Evolutionary conservation across 2,797 vertebrate species (phyloP).

Genomic region (Coranthus polyacanthus): DNA sequence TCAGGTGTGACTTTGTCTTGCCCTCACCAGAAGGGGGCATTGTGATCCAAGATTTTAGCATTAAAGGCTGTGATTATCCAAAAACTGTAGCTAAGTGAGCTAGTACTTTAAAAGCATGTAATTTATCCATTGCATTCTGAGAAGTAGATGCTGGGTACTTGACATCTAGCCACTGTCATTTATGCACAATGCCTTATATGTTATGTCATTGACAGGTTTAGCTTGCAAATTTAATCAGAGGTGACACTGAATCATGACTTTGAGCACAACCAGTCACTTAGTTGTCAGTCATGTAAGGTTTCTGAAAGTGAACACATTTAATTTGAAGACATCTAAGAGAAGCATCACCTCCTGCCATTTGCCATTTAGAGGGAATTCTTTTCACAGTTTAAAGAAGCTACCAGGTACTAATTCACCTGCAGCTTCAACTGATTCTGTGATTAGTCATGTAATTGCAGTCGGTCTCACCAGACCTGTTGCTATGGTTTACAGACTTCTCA

Average conservation of each 20-base stretch:
- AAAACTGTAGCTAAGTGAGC: constrained; percentile 25
- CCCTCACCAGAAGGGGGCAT: constrained; percentile 71
- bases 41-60: constrained; percentile 41
- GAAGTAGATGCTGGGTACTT: constrained; percentile 1
- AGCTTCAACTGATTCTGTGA: constrained; percentile 73
- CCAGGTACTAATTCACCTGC: constrained; percentile 64
- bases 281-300: background rate
- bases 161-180: constrained; percentile 8
- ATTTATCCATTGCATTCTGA: constrained; percentile 8
- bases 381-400: constrained; percentile 43
- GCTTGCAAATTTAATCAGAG: no score
- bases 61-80: background rate
- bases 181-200: background rate
- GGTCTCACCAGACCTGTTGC: constrained; percentile 76
- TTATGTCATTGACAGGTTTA: background rate
- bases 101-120: constrained; percentile 1
- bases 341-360: constrained; percentile 17
- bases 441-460: constrained; percentile 70
- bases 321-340: constrained; percentile 3
- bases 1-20: background rate
- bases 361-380: constrained; percentile 11
- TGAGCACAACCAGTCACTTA: background rate
- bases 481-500: constrained; percentile 60
- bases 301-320: background rate
- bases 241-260: background rate